phyloP scores from a whole-genome alignment of 2,113 vertebrate species.

The Paramisgurnus dabryanus region DNA sequence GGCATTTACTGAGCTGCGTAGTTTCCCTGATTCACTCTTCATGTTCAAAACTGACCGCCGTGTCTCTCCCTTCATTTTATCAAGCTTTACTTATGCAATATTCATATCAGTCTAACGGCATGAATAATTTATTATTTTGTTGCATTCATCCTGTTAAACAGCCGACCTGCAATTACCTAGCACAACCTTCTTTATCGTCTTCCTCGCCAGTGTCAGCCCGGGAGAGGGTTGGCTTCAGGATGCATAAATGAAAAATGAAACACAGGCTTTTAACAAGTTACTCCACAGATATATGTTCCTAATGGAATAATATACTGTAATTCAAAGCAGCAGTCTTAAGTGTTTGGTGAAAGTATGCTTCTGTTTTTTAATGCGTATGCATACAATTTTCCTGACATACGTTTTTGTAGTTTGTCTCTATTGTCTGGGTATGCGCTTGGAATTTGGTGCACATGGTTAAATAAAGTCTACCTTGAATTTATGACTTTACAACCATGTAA shows the following conservation, averaged over 20 bases:
- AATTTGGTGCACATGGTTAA: too few species aligned
- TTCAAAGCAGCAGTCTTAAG: constrained; percentile 39
- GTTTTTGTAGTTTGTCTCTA: too few species aligned
- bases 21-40: constrained; percentile 6
- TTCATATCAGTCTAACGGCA: constrained; percentile 41
- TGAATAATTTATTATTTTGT: constrained; percentile 56
- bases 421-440: too few species aligned
- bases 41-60: constrained; percentile 10
- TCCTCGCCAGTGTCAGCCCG: neutral
- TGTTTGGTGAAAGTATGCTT: neutral
- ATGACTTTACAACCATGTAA: too few species aligned
- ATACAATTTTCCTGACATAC: too few species aligned
- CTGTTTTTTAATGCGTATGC: too few species aligned
- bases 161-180: constrained; percentile 8
- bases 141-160: constrained; percentile 39
- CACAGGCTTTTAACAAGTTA: constrained; percentile 38
- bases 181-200: constrained; percentile 14
- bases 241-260: constrained; percentile 41
- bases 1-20: too few species aligned
- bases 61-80: constrained; percentile 23
- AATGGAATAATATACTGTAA: constrained; percentile 51
- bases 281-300: constrained; percentile 48
- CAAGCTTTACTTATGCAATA: constrained; percentile 47
- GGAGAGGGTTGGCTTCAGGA: constrained; percentile 16
- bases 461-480: too few species aligned